These are phyloP conservation scores for Dipus sagitta DNA, from an alignment of 2,797 vertebrate species.

Conservation along the genomic window DNA sequence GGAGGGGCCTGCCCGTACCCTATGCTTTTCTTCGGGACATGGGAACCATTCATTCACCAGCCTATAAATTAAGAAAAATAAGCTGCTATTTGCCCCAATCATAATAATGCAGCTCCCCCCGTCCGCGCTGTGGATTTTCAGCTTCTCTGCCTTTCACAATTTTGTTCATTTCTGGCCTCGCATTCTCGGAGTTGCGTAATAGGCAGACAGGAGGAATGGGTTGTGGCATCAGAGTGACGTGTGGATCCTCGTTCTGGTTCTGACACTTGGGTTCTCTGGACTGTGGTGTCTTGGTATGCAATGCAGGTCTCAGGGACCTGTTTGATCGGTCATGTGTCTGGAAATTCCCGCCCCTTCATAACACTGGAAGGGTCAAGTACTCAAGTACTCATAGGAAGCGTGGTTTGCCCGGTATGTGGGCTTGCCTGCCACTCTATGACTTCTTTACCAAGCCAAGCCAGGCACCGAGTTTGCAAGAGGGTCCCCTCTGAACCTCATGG, in stretches of 20 bases:
- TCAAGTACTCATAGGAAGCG: not conserved
- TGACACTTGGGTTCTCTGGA: not conserved
- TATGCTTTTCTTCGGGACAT: conserved; percentile 69
- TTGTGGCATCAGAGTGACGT: too few relatives aligned
- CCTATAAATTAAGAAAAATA: conserved; percentile 63
- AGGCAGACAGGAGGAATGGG: not conserved
- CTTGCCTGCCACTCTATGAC: not conserved
- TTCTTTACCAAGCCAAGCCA: not conserved
- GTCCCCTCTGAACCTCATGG: not conserved
- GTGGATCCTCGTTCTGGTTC: not conserved
- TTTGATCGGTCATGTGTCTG: not conserved
- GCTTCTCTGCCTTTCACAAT: conserved; percentile 2
- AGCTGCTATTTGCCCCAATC: conserved; percentile 13
- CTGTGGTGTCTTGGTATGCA: not conserved
- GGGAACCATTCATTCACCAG: conserved; percentile 45
- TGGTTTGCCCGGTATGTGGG: not conserved
- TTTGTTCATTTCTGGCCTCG: not conserved
- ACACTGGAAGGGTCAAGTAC: not conserved
- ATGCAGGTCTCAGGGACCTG: not conserved
- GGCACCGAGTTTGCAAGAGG: not conserved
- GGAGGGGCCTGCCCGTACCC: conserved; percentile 51
- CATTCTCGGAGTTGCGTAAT: not conserved
- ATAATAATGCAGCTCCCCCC: conserved; percentile 11
- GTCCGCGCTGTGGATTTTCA: conserved; percentile 33
- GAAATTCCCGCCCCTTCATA: not conserved